Conservation (phyloP, 2,797 vertebrate species). For the Acanthornis magna region DNA sequence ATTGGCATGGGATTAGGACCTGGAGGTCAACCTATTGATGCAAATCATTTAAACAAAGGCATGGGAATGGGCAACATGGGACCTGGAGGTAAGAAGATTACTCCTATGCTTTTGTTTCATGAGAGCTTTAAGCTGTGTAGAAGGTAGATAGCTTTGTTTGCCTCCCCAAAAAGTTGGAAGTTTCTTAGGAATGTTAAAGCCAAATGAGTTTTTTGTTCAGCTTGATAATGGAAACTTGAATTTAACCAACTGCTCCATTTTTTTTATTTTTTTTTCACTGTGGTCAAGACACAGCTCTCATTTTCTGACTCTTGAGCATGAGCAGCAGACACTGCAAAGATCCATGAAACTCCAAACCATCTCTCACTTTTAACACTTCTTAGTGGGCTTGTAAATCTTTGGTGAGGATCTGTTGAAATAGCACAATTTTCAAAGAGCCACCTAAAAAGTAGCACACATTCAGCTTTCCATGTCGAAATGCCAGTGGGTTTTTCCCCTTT, state of each 20-base stretch:
- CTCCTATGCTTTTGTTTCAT: conserved; percentile 69
- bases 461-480: conserved; percentile 50
- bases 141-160: conserved; percentile 64
- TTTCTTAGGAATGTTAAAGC: conserved; percentile 49
- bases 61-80: conserved; percentile 92
- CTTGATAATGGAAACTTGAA: conserved; percentile 46
- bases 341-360: conserved; percentile 41
- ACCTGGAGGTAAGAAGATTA: conserved; percentile 80
- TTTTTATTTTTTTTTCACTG: conserved; percentile 24
- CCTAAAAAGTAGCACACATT: conserved; percentile 59
- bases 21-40: conserved; percentile 95
- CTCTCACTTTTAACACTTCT: conserved; percentile 40
- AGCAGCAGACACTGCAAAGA: conserved; percentile 65
- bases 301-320: conserved; percentile 66
- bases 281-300: conserved; percentile 56
- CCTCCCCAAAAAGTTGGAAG: conserved; percentile 37
- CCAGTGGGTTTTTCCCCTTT: conserved; percentile 18
- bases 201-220: conserved; percentile 35
- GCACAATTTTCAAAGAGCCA: conserved; percentile 63
- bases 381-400: conserved; percentile 64
- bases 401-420: conserved; percentile 36
- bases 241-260: conserved; percentile 45
- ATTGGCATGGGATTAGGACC: conserved; percentile 95
- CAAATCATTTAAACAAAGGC: conserved; percentile 90
- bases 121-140: conserved; percentile 69